Conservation (phyloP, 2,113 vertebrate genomes). For the Urocynchramus pylzowi region DNA sequence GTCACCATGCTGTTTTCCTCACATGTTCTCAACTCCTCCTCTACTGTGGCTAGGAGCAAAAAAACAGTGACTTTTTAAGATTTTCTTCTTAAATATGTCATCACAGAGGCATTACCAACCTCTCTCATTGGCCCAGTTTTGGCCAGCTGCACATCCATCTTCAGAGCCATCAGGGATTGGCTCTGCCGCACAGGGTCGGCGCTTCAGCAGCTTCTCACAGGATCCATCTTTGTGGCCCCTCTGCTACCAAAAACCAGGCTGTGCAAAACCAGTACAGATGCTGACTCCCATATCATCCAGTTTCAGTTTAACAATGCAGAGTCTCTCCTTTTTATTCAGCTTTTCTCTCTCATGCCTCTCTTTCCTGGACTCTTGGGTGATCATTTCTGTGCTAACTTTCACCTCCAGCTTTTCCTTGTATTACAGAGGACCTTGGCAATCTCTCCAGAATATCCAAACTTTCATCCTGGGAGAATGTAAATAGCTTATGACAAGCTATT, state of each 20-base stretch:
- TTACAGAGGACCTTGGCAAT: not conserved
- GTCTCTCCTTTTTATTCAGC: not conserved
- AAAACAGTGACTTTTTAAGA: not conserved
- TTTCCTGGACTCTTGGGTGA: not conserved
- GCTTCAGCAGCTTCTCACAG: not conserved
- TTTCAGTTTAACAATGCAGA: not conserved
- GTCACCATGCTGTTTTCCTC: rapidly evolving
- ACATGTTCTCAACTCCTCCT: not conserved
- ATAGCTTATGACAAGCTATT: not conserved
- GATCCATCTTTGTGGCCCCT: rapidly evolving
- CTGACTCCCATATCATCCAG: not conserved
- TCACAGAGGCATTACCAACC: rapidly evolving
- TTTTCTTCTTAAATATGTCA: not conserved
- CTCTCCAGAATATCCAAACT: rapidly evolving
- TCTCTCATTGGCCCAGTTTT: too few species aligned
- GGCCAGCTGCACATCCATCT: not conserved
- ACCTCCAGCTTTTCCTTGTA: not conserved
- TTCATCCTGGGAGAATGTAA: not conserved
- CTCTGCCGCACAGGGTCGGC: rapidly evolving
- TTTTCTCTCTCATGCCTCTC: not conserved
- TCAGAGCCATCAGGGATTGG: not conserved
- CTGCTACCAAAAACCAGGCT: not conserved
- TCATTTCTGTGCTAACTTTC: not conserved
- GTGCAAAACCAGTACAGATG: not conserved
- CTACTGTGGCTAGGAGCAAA: not conserved